Conservation (phyloP, 2,797 vertebrate species). For the Gallinago nigripennis region DNA sequence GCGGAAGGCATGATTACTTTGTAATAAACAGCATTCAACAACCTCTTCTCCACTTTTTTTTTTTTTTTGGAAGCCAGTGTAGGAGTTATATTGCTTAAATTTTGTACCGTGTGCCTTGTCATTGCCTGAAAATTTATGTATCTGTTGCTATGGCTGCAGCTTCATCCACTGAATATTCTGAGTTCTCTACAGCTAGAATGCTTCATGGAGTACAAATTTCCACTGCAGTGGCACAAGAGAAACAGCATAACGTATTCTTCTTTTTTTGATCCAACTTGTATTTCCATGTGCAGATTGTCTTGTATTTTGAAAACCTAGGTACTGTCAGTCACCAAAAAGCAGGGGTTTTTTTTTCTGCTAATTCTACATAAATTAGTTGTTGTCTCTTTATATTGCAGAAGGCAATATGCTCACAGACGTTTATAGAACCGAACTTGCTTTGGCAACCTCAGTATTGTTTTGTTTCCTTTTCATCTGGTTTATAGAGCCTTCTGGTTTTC, state of each 20-base stretch:
- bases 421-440: slow-evolving; percentile 6
- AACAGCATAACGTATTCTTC: background rate
- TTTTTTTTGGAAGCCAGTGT: background rate
- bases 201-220: slow-evolving; percentile 55
- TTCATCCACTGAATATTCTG: slow-evolving; percentile 40
- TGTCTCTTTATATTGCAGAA: background rate
- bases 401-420: background rate
- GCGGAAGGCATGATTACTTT: background rate
- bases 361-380: background rate
- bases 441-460: background rate
- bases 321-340: background rate
- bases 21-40: background rate
- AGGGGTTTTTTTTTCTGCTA: background rate
- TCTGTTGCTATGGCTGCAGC: slow-evolving; percentile 58
- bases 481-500: slow-evolving; percentile 7
- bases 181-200: slow-evolving; percentile 35
- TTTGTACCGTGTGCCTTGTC: background rate
- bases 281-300: background rate
- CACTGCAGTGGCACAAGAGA: slow-evolving; percentile 27
- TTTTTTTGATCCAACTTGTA: background rate
- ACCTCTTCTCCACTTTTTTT: background rate
- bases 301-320: background rate
- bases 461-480: slow-evolving; percentile 6
- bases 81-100: slow-evolving; percentile 45
- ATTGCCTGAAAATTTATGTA: slow-evolving; percentile 39